Conservation (phyloP, 1,140 invertebrate species). For the Papilio polyxenes region DNA sequence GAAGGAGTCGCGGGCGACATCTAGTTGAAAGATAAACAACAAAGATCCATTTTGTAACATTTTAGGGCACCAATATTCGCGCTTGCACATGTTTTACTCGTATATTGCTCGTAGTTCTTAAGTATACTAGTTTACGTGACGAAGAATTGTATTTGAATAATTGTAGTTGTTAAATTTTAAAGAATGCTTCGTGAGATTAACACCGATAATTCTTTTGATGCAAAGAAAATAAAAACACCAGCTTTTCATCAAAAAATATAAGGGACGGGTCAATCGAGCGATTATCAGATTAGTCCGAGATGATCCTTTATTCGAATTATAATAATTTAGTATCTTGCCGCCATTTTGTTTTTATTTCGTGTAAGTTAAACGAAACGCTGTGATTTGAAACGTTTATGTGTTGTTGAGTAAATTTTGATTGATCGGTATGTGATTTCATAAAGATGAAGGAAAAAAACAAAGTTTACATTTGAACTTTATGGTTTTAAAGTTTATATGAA, state of each 20-base stretch:
- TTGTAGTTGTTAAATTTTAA: background rate
- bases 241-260: slow-evolving; percentile 48
- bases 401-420: slow-evolving; percentile 56
- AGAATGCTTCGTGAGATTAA: slow-evolving; percentile 13
- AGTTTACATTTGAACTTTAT: background rate
- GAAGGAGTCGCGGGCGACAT: too few relatives aligned
- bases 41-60: too few relatives aligned
- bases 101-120: too few relatives aligned
- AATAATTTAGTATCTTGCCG: slow-evolving; percentile 62
- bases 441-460: background rate
- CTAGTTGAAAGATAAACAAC: too few relatives aligned
- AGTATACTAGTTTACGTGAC: background rate
- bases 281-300: slow-evolving; percentile 67
- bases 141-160: background rate
- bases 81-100: too few relatives aligned
- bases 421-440: slow-evolving; percentile 53
- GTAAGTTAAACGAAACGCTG: slow-evolving; percentile 43
- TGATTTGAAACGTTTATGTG: slow-evolving; percentile 45
- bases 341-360: slow-evolving; percentile 44
- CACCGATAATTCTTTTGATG: slow-evolving; percentile 32
- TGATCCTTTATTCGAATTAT: slow-evolving; percentile 63
- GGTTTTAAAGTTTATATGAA: background rate
- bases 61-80: too few relatives aligned
- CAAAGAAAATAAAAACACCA: slow-evolving; percentile 29
- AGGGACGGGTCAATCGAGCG: slow-evolving; percentile 48